These are phyloP conservation scores for Meleagris gallopavo DNA, from an alignment of 2,113 vertebrate species.

Conservation along the genomic window DNA sequence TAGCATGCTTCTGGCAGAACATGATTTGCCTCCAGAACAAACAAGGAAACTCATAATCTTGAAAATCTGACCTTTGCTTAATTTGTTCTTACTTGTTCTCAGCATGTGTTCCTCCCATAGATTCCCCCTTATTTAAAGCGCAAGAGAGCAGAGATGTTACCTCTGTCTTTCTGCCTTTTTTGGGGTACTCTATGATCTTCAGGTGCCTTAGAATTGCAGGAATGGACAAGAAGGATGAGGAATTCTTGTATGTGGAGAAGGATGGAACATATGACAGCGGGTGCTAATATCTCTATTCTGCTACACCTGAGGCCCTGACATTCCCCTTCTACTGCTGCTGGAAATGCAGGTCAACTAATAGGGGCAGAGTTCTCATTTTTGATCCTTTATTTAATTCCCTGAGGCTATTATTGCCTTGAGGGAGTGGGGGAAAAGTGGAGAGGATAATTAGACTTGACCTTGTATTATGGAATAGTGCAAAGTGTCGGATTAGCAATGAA, in stretches of 20 bases:
- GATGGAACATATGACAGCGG: background rate
- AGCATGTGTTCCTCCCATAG: background rate
- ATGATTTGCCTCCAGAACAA: constrained; percentile 17
- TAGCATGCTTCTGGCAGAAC: background rate
- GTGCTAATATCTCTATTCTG: constrained; percentile 6
- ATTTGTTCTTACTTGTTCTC: constrained; percentile 13
- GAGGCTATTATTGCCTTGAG: constrained; percentile 22
- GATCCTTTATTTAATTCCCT: constrained; percentile 19
- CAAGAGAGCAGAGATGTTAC: background rate
- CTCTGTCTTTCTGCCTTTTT: background rate
- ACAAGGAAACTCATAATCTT: constrained; percentile 1
- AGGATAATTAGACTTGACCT: constrained; percentile 47
- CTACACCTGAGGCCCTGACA: constrained; percentile 5
- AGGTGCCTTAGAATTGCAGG: background rate
- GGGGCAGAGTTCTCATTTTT: constrained; percentile 15
- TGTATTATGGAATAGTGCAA: background rate
- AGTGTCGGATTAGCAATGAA: constrained; percentile 34
- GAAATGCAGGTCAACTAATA: constrained; percentile 41
- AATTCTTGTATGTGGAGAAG: background rate
- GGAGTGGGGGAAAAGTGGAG: background rate
- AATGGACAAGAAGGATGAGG: background rate
- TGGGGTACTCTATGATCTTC: background rate
- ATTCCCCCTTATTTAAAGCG: background rate
- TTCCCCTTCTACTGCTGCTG: background rate
- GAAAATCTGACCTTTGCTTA: constrained; percentile 30